These are phyloP conservation scores for Epicauta chinensis DNA, from an alignment of 1,140 invertebrate genomes.

Conservation along the genomic window DNA sequence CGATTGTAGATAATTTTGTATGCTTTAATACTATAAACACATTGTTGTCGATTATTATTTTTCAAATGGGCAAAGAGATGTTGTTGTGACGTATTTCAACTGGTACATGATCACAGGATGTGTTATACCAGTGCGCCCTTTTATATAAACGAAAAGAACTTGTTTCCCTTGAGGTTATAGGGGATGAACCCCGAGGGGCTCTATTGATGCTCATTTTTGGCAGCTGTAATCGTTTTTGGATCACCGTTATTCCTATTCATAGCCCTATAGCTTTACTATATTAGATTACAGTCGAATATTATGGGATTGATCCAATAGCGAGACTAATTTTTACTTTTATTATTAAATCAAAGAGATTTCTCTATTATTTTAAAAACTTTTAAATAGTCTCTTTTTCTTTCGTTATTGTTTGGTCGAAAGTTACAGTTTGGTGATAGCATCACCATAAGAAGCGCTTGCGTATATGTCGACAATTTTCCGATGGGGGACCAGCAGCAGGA, in stretches of 20 bases:
- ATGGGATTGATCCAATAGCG: constrained; percentile 6
- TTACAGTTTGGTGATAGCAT: too few relatives aligned
- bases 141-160: neutral
- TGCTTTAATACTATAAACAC: too few relatives aligned
- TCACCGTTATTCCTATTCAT: constrained; percentile 43
- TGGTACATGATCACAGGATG: constrained; percentile 12
- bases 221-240: constrained; percentile 45
- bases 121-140: constrained; percentile 7
- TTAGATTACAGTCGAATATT: constrained; percentile 39
- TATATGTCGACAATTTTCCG: constrained; percentile 11
- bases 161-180: constrained; percentile 15
- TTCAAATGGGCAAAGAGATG: too few relatives aligned
- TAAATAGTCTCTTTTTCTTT: too few relatives aligned
- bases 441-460: constrained; percentile 8
- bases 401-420: neutral
- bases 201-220: constrained; percentile 43
- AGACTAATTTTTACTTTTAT: neutral
- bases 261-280: constrained; percentile 36
- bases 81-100: neutral
- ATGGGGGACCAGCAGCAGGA: constrained; percentile 19
- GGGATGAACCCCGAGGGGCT: constrained; percentile 27
- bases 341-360: neutral
- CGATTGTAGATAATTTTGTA: too few relatives aligned
- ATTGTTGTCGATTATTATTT: too few relatives aligned
- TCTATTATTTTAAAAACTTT: too few relatives aligned